These are phyloP conservation scores for Manis javanica DNA, from an alignment of 2,797 vertebrate genomes.

Conservation along the genomic window DNA sequence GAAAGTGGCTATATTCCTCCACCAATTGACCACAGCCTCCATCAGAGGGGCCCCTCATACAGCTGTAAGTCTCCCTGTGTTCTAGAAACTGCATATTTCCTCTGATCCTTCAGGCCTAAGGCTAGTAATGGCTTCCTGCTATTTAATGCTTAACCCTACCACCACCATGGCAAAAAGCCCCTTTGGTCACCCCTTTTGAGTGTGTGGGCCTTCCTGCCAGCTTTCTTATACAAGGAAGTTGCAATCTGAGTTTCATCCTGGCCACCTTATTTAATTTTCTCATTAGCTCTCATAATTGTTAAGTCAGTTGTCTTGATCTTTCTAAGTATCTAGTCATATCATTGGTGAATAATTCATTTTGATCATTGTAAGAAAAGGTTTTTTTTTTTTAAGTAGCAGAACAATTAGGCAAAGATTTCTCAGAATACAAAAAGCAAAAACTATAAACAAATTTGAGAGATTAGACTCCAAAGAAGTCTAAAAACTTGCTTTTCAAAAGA, in stretches of 20 bases:
- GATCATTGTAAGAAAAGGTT: neutral
- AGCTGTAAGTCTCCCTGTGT: neutral
- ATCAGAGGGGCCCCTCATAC: neutral
- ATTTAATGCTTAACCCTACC: neutral
- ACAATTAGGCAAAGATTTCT: neutral
- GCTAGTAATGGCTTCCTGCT: neutral
- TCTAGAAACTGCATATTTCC: neutral
- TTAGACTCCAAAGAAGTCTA: neutral
- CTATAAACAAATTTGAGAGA: conserved; percentile 1
- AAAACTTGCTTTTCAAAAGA: conserved; percentile 54
- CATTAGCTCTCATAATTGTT: neutral
- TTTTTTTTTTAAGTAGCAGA: neutral
- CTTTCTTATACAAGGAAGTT: conserved; percentile 2
- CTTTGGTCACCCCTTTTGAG: neutral
- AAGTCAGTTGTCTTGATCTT: conserved; percentile 14
- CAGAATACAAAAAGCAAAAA: neutral
- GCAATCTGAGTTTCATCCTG: neutral
- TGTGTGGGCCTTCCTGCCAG: neutral
- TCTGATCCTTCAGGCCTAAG: neutral
- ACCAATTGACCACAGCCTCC: neutral
- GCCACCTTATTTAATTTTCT: conserved; percentile 26
- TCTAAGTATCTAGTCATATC: neutral
- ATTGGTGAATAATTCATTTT: conserved; percentile 40
- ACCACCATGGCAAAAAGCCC: neutral
- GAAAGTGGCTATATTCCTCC: neutral